Conservation (phyloP, 2,797 vertebrate species). For the Melopsittacus undulatus region DNA sequence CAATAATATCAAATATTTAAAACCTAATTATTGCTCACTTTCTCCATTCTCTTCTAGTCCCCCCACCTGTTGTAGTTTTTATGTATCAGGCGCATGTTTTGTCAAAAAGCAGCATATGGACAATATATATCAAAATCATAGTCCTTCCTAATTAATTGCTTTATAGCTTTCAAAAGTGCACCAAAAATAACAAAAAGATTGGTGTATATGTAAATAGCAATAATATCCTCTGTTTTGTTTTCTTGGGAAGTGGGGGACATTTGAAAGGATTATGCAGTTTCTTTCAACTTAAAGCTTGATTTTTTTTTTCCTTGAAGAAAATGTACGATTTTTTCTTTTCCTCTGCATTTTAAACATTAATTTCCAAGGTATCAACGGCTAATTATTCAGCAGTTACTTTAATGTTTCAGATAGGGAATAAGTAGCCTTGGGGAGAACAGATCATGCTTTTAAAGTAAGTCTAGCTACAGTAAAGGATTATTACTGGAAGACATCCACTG, state of each 20-base stretch:
- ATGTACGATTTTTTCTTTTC: slow-evolving; percentile 37
- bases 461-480: slow-evolving; percentile 58
- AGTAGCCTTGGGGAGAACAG: slow-evolving; percentile 70
- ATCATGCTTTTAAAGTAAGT: slow-evolving; percentile 63
- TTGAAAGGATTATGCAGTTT: slow-evolving; percentile 7
- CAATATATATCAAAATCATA: slow-evolving; percentile 45
- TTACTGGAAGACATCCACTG: slow-evolving; percentile 48
- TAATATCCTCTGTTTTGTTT: slow-evolving; percentile 29
- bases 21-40: slow-evolving; percentile 13
- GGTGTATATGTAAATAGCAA: slow-evolving; percentile 48
- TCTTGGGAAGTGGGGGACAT: background rate
- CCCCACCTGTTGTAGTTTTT: background rate
- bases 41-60: background rate
- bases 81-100: background rate
- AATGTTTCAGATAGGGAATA: slow-evolving; percentile 71
- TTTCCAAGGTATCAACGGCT: slow-evolving; percentile 73
- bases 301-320: slow-evolving; percentile 46
- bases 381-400: slow-evolving; percentile 75
- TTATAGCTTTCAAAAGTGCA: slow-evolving; percentile 48
- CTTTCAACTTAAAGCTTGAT: slow-evolving; percentile 48
- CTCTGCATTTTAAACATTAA: slow-evolving; percentile 71
- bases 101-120: slow-evolving; percentile 4
- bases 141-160: slow-evolving; percentile 57
- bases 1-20: slow-evolving; percentile 44
- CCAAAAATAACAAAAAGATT: slow-evolving; percentile 13